Percentiles rank a stretch among this genome's conserved stretches.
These are phyloP conservation scores for Aphelenchoides avenae DNA, from an alignment of 1,140 invertebrate genomes.

Conservation along the genomic window DNA sequence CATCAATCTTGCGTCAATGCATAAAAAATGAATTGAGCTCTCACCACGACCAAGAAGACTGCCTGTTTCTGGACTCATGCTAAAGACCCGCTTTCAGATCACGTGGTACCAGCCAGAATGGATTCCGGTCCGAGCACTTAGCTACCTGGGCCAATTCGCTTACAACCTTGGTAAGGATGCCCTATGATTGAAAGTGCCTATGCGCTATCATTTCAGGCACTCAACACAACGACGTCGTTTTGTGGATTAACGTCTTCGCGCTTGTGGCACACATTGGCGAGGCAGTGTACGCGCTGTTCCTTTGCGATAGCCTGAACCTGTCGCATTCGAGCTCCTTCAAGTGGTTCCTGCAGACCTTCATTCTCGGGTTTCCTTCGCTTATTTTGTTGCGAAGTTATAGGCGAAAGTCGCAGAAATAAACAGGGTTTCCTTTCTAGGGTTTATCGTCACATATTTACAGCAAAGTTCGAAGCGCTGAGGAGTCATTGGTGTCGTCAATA, in stretches of 20 bases:
- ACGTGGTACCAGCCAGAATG: conserved; percentile 30
- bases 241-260: conserved; percentile 45
- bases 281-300: conserved; percentile 33
- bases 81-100: conserved; percentile 45
- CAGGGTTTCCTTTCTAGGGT: too few relatives aligned
- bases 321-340: conserved; percentile 40
- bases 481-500: too few relatives aligned
- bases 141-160: conserved; percentile 11
- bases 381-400: too few relatives aligned
- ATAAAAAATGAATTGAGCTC: too few relatives aligned
- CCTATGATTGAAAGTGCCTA: background rate
- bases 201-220: conserved; percentile 27
- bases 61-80: too few relatives aligned
- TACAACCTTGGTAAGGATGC: conserved; percentile 22
- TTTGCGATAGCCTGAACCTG: conserved; percentile 43
- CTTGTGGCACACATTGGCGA: conserved; percentile 44
- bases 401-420: too few relatives aligned
- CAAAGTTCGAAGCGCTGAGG: too few relatives aligned
- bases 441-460: too few relatives aligned
- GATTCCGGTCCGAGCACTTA: conserved; percentile 14
- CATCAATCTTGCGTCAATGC: too few relatives aligned
- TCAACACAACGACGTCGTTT: conserved; percentile 18
- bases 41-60: too few relatives aligned
- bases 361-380: conserved; percentile 52
- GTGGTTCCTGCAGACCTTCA: conserved; percentile 52